Evolutionary conservation across 2,797 vertebrate species (phyloP).

Genomic region (Lacerta bilineata): DNA sequence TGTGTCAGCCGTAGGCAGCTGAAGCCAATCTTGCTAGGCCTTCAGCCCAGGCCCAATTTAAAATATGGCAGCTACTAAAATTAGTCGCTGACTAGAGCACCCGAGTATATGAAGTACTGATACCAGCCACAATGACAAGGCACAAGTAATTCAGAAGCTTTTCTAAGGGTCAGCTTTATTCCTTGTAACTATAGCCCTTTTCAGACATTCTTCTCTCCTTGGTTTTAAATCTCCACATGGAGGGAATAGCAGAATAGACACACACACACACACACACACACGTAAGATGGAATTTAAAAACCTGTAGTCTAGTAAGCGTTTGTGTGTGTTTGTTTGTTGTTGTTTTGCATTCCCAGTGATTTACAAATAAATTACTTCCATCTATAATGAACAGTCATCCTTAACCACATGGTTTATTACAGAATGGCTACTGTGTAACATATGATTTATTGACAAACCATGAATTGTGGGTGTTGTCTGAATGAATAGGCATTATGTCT

Average conservation of each 20-base stretch:
- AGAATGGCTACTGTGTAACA: fast-evolving
- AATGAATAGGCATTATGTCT: slow-evolving; percentile 16
- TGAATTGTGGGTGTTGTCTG: not conserved
- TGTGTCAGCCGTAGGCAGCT: not conserved
- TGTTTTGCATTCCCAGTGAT: not conserved
- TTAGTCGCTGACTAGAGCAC: slow-evolving; percentile 8
- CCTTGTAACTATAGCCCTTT: not conserved
- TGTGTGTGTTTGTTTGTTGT: too few species aligned
- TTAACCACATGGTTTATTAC: slow-evolving; percentile 1
- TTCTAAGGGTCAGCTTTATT: not conserved
- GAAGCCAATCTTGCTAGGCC: not conserved
- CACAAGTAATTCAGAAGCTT: not conserved
- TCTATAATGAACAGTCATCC: not conserved
- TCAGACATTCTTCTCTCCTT: not conserved
- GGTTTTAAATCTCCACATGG: too few species aligned
- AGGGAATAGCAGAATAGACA: not conserved
- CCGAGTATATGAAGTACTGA: not conserved
- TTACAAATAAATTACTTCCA: not conserved
- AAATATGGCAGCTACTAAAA: slow-evolving; percentile 30
- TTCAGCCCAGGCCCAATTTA: not conserved
- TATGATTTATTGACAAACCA: not conserved
- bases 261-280: too few species aligned
- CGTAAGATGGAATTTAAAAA: not conserved
- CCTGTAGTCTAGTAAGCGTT: not conserved
- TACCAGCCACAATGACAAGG: not conserved